Evolutionary conservation across 2,113 vertebrate genomes (phyloP), one percentile per base, ranked within the genome.

Genomic region (Xyliphius kryptos): DNA sequence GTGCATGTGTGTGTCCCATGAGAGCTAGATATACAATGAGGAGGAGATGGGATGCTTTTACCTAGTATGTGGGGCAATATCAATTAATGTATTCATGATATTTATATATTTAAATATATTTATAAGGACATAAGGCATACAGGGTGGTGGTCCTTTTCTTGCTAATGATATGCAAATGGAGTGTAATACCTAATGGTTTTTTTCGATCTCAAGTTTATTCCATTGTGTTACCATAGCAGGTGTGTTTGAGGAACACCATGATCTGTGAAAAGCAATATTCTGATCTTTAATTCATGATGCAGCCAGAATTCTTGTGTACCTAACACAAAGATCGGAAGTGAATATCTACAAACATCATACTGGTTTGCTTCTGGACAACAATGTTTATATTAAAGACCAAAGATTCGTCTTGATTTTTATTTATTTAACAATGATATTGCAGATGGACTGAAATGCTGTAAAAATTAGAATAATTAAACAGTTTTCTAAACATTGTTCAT

Each of bases 101-200:
- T 87, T 85, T 85, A 87, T 86, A 82, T 85, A 88, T 86, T 86
- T 85, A 87, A 87, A 89, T 87, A 85, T 88, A 86, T 88, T 86
- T 86, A 87, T 87, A 81, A 83, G 81, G 71, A 69, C 73, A 80
- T 77, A 81, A 80, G 74, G 85, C 83, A 79, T 70, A 76, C 79
- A 81, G 77, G 80, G 79, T 71, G 74, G 74, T 56, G 74, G 72
- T 63, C 71, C 69, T 71, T 63, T 74, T 79, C 76, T 79, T 82
- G 66, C 71, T 85, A 87, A 88, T 86, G 77, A 86, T 66, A 86
- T 88, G 85, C 82, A 87, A 87, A 87, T 87, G 69, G 74, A 26
- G 54, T 77, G 66, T 85, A 86, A 78, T 76, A 65, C 68, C 57
- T 26, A 26, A 80, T 83, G 78, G n/a, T 85, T 84, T 80, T 81